Evolutionary conservation across 1,140 invertebrate genomes (phyloP).

Genomic region (Melipona quadrifasciata): DNA sequence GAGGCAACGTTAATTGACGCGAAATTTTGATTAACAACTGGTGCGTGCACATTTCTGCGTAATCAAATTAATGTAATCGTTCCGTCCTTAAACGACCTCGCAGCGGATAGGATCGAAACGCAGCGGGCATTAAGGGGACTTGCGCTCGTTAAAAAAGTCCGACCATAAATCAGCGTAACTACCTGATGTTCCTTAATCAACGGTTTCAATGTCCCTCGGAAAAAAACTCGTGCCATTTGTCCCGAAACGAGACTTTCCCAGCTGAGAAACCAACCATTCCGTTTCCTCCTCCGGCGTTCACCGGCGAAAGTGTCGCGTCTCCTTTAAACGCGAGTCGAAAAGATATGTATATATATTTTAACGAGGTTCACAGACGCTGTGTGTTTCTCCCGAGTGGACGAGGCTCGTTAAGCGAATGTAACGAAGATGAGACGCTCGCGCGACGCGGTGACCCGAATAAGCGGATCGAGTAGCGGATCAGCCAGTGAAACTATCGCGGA

Average conservation of each 20-base stretch:
- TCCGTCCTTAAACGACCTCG: neutral
- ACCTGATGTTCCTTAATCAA: neutral
- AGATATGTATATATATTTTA: neutral
- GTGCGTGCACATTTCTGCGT: neutral
- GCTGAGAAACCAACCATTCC: neutral
- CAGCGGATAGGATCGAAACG: neutral
- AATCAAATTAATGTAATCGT: neutral
- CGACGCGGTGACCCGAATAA: slow-evolving; percentile 37
- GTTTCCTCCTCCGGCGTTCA: neutral
- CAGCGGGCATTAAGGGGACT: neutral
- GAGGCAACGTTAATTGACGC: neutral
- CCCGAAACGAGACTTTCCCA: neutral
- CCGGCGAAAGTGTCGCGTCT: neutral
- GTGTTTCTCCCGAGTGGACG: neutral
- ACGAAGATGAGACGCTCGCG: slow-evolving; percentile 8
- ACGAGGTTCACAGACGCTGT: neutral
- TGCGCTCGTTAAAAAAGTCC: neutral
- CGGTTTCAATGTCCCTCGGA: neutral
- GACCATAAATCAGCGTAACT: neutral
- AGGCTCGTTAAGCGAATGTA: neutral
- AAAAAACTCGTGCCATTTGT: neutral
- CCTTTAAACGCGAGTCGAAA: neutral
- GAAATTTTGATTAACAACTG: neutral
- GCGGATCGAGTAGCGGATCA: slow-evolving; percentile 6
- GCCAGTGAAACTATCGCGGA: neutral